Percentiles rank a stretch among this genome's conserved stretches.
Evolutionary conservation across 2,797 vertebrate genomes (phyloP).

Genomic region (Crocidura indochinensis): DNA sequence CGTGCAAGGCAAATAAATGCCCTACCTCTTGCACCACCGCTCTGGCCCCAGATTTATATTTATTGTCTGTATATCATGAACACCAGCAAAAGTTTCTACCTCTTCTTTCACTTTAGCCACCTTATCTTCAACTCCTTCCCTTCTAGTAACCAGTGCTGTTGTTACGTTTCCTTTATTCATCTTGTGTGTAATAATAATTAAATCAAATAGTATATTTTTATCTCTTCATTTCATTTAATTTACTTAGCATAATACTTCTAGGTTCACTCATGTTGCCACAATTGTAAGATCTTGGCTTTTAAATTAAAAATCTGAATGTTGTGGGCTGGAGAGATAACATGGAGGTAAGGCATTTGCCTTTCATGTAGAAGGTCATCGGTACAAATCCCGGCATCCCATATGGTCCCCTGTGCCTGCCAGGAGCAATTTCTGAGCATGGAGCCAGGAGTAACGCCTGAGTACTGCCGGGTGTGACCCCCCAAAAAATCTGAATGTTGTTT

Average conservation of each 20-base stretch:
- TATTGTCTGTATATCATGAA: background rate
- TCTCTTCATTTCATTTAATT: background rate
- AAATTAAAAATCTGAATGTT: background rate
- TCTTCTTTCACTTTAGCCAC: background rate
- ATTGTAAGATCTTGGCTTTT: background rate
- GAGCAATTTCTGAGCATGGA: too few relatives aligned
- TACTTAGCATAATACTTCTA: background rate
- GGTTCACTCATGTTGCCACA: background rate
- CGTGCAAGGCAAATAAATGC: too few relatives aligned
- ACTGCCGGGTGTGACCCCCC: too few relatives aligned
- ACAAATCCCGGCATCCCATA: too few relatives aligned
- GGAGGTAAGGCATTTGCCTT: too few relatives aligned
- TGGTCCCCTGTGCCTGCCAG: too few relatives aligned
- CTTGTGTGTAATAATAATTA: background rate
- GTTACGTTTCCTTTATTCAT: background rate
- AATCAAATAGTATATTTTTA: background rate
- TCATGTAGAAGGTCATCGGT: too few relatives aligned
- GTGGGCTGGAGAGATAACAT: too few relatives aligned
- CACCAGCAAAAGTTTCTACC: background rate
- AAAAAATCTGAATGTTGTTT: background rate
- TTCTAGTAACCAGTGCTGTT: background rate
- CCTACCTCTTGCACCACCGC: too few relatives aligned
- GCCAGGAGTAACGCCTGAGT: too few relatives aligned
- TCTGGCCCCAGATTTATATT: too few relatives aligned
- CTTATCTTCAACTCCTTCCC: background rate